Base-by-base conservation (phyloP, 2,113 vertebrate genomes). In the Thermophis baileyi region DNA sequence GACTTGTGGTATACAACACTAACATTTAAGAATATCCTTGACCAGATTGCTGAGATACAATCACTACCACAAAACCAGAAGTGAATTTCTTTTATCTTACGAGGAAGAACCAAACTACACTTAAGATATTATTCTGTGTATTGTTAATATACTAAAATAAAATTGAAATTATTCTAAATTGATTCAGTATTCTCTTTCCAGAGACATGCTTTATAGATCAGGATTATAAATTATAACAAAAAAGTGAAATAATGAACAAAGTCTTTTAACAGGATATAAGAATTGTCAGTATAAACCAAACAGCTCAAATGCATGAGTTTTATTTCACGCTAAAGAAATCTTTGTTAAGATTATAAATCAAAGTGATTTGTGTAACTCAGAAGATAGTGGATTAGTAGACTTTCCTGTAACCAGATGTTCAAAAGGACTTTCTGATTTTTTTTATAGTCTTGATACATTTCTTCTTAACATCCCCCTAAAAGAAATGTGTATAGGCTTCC, bases 1-100 rank as follows among this genome's bases (percentile, higher is more conserved):
- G 94, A 92, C 89, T 95, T 95, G 94, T 94, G 95, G 93, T 95
- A 81, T 74, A 85, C 35, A 94, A 96, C 87, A 91, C 18, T 90
- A 90, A 89, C 55, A 3, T 94, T 94, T 94, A 49, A 53, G 96
- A 94, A 95, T 90, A 95, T 63, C 35, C 85, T 93, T 55, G 25
- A 85, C 88, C 88, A 95, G 6, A 85, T 95, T 92, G 51, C 81
- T 90, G 55, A 69, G 94, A 47, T 55, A 95, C 69, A 27, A 10
- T 46, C 63, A 94, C 40, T 3, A 0, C 93, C 90, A 93, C 93
- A 90, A 91, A 89, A 50, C 89, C 46, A 54, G 25, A 27, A 40
- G 25, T 89, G 4, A 22, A 12, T n/a, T 93, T 93, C 30, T 35
- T 85, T 22, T 51, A 54, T 46, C 9, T 53, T 60, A 25, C 4